These are phyloP conservation scores for Scarus forsteni DNA, from an alignment of 2,797 vertebrate species.

Conservation along the genomic window DNA sequence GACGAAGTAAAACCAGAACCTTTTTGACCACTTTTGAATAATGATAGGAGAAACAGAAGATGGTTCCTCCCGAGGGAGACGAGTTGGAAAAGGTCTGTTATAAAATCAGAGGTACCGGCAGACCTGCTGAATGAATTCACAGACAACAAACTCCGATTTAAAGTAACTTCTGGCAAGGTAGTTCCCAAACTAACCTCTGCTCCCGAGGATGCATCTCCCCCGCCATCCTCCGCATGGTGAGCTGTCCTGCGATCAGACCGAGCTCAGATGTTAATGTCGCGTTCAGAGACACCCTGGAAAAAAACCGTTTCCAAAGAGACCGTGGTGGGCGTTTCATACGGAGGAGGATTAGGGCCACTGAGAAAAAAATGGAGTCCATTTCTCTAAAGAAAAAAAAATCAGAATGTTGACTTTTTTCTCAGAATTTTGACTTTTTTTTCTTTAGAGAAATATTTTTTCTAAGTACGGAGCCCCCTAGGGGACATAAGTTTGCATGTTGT, in stretches of 20 bases:
- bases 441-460: too few relatives aligned
- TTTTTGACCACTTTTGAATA: background rate
- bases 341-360: too few relatives aligned
- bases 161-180: background rate
- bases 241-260: background rate
- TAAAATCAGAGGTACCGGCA: background rate
- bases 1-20: background rate
- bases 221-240: conserved; percentile 75
- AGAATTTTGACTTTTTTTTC: too few relatives aligned
- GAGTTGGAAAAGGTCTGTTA: too few relatives aligned
- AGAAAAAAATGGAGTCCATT: too few relatives aligned
- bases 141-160: accelerated
- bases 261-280: conserved; percentile 23
- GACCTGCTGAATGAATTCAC: background rate
- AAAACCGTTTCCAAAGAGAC: background rate
- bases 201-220: conserved; percentile 62
- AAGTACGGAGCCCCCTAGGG: too few relatives aligned
- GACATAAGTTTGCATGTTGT: too few relatives aligned
- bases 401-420: too few relatives aligned
- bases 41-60: background rate
- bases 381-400: too few relatives aligned
- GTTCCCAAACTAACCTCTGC: conserved; percentile 48
- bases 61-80: background rate
- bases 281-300: conserved; percentile 35
- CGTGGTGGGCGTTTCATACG: too few relatives aligned